phyloP scores from a whole-genome alignment of 1,140 invertebrate genomes.

The Mercenaria mercenaria region DNA sequence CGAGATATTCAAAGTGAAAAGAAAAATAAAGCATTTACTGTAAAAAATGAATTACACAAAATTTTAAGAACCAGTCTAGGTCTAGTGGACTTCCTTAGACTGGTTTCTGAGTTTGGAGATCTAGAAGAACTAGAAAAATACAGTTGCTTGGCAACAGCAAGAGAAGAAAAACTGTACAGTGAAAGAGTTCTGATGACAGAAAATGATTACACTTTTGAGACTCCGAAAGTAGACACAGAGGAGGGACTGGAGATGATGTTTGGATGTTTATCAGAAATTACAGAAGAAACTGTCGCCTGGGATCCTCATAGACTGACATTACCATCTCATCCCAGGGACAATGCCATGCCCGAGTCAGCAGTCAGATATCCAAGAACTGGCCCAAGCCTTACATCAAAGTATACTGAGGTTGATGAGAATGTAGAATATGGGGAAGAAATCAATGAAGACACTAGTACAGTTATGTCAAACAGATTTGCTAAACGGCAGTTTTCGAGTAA shows the following conservation, averaged over 20 bases:
- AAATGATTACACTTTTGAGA: constrained; percentile 29
- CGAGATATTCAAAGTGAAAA: constrained; percentile 2
- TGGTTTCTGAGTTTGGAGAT: constrained; percentile 58
- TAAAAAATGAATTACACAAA: constrained; percentile 50
- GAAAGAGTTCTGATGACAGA: background rate
- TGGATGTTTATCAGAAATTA: constrained; percentile 50
- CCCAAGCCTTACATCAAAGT: background rate
- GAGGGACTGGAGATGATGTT: constrained; percentile 46
- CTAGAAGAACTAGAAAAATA: constrained; percentile 22
- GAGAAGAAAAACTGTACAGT: constrained; percentile 13
- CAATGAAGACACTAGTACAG: background rate
- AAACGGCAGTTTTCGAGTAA: background rate
- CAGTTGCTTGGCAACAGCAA: background rate
- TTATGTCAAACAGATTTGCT: background rate
- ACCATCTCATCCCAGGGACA: background rate
- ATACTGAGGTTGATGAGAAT: constrained; percentile 30
- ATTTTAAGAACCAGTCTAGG: constrained; percentile 19
- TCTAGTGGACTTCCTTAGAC: constrained; percentile 45
- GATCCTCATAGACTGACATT: constrained; percentile 19
- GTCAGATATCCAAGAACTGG: background rate
- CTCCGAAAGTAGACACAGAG: background rate
- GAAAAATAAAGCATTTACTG: constrained; percentile 39
- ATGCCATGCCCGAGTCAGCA: background rate
- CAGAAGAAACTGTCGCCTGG: constrained; percentile 33
- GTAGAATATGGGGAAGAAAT: background rate